A percentile compares a stretch with the other conserved stretches of the same genome.
These are phyloP conservation scores for Augiades crinisus DNA, from an alignment of 2,888 invertebrate species.

Conservation along the genomic window DNA sequence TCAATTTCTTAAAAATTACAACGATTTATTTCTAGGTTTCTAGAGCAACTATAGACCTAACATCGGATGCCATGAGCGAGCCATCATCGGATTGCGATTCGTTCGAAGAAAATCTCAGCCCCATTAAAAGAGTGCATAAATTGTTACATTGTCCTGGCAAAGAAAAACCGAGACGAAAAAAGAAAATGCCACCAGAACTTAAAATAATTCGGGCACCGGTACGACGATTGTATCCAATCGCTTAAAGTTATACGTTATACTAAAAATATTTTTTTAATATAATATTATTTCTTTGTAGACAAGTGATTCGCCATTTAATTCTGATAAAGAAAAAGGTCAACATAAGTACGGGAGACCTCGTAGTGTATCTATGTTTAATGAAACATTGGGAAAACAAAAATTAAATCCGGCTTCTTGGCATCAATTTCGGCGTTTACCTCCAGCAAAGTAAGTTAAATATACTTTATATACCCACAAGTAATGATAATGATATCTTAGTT, in stretches of 20 bases:
- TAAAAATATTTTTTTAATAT: neutral
- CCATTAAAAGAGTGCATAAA: constrained; percentile 67
- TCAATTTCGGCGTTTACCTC: constrained; percentile 69
- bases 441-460: constrained; percentile 59
- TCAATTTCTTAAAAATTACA: neutral
- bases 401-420: constrained; percentile 76
- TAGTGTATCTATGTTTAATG: constrained; percentile 73
- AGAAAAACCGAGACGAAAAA: constrained; percentile 65
- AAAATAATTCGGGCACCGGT: constrained; percentile 74
- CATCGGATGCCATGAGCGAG: constrained; percentile 86
- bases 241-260: neutral
- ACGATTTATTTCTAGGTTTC: constrained; percentile 69
- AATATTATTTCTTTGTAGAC: constrained; percentile 51
- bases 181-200: constrained; percentile 78
- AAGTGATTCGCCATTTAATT: constrained; percentile 73
- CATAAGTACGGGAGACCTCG: constrained; percentile 62
- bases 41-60: constrained; percentile 81
- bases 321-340: constrained; percentile 64
- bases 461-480: too few relatives aligned
- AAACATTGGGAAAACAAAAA: constrained; percentile 61
- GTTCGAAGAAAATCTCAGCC: constrained; percentile 67
- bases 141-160: constrained; percentile 60
- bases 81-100: constrained; percentile 83
- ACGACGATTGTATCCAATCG: constrained; percentile 23
- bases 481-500: neutral